Percentiles rank a stretch among this genome's conserved stretches.
These are phyloP conservation scores for Antigone vipio DNA, from an alignment of 2,113 vertebrate genomes.

Conservation along the genomic window DNA sequence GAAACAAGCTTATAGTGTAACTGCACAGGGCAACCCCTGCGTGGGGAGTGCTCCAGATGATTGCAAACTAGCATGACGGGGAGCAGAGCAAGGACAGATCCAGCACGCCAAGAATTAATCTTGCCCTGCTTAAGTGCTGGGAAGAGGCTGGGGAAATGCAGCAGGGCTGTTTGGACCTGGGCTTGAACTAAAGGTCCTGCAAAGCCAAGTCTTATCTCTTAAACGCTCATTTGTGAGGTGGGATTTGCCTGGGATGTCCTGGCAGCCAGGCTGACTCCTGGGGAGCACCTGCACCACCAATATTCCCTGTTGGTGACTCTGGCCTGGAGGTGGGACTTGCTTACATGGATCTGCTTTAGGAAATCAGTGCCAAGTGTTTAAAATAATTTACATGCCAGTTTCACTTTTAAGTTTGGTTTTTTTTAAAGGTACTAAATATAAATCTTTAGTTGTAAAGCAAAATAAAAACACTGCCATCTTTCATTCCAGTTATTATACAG, in stretches of 20 bases:
- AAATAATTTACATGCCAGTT: neutral
- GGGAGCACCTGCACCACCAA: neutral
- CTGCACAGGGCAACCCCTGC: neutral
- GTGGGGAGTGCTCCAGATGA: neutral
- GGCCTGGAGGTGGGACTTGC: neutral
- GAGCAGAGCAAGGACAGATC: neutral
- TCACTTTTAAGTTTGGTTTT: neutral
- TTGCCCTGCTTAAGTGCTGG: neutral
- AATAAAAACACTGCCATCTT: constrained; percentile 54
- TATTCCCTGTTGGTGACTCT: neutral
- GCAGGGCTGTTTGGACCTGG: neutral
- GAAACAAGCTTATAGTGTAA: neutral
- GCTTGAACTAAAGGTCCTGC: neutral
- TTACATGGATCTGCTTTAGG: neutral
- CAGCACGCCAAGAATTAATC: neutral
- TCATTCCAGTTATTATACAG: constrained; percentile 42
- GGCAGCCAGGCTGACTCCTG: neutral
- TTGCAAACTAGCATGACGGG: neutral
- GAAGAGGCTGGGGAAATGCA: neutral
- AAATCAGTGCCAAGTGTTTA: neutral
- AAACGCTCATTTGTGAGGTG: neutral
- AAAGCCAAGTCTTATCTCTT: neutral
- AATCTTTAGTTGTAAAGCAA: constrained; percentile 45
- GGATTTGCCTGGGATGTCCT: neutral
- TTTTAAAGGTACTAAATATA: constrained; percentile 17